Base-by-base conservation (phyloP, 2,888 invertebrate species). In the Argyresthia goedartella region DNA sequence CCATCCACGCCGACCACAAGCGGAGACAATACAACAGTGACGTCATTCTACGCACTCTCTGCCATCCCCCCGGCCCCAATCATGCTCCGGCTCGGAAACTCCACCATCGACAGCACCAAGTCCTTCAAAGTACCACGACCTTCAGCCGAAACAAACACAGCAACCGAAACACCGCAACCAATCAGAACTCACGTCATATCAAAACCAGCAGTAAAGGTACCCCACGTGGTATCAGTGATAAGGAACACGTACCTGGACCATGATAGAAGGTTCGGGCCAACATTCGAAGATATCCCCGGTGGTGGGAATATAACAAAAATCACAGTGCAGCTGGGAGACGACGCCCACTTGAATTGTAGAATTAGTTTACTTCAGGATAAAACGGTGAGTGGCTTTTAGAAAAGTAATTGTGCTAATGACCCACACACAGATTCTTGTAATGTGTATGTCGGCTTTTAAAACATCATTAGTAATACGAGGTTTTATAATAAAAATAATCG, bases 331-430 rank as follows among this genome's bases (percentile, higher is more conserved):
- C 87, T 92, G 52, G 93, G 92, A 1, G 92, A 91, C 57, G 91
- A 90, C 55, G 91, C 92, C 46, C 89, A 90, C 67, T 79, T 93
- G 59, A 92, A 93, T 73, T 93, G 93, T 74, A 89, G 91, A 69
- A 92, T 93, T 69, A 92, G 91, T 61, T 80, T 92, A 57, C 86
- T 93, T 49, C 91, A 92, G 70, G 92, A 92, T 77, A 93, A 93
- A 82, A 92, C 92, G 78, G 93, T 92, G 67, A 89, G 91, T 66
- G 0, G 15, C 9, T 43, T 43, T 14, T 6, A 43, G 25, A 25
- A 25, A 25, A 25, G n/a, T n/a, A n/a, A n/a, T n/a, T n/a, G n/a
- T n/a, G n/a, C n/a, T n/a, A n/a, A n/a, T n/a, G n/a, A n/a, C n/a
- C n/a, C n/a, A n/a, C n/a, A n/a, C n/a, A n/a, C n/a, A n/a, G n/a